Conservation (phyloP, 2,113 vertebrate genomes). For the Urocitellus parryii region DNA sequence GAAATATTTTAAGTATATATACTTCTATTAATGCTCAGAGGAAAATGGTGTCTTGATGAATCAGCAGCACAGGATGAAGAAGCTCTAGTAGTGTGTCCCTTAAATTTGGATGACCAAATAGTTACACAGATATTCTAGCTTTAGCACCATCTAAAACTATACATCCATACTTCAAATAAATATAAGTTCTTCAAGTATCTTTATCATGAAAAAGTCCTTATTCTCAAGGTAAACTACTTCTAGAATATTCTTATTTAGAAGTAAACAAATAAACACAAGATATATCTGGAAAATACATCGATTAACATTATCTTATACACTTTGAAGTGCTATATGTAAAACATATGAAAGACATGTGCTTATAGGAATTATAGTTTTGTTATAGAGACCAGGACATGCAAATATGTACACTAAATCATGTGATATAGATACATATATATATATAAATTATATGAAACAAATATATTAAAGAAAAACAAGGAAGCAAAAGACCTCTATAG, state of each 20-base stretch:
- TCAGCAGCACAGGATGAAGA: fast-evolving
- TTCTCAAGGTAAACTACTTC: neutral
- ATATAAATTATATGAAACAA: neutral
- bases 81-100: neutral
- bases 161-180: neutral
- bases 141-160: neutral
- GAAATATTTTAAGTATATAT: neutral
- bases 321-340: neutral
- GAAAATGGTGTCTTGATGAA: neutral
- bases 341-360: neutral
- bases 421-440: neutral
- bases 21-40: neutral
- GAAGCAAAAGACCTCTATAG: neutral
- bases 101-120: neutral
- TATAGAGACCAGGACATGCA: neutral
- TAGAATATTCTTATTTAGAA: slow-evolving; percentile 30
- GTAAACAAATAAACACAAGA: neutral
- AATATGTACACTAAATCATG: neutral
- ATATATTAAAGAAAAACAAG: neutral
- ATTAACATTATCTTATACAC: neutral
- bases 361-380: neutral
- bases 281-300: neutral
- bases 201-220: neutral
- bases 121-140: neutral
- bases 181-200: neutral